Conservation (phyloP, 2,113 vertebrate species). For the Sturnira hondurensis region DNA sequence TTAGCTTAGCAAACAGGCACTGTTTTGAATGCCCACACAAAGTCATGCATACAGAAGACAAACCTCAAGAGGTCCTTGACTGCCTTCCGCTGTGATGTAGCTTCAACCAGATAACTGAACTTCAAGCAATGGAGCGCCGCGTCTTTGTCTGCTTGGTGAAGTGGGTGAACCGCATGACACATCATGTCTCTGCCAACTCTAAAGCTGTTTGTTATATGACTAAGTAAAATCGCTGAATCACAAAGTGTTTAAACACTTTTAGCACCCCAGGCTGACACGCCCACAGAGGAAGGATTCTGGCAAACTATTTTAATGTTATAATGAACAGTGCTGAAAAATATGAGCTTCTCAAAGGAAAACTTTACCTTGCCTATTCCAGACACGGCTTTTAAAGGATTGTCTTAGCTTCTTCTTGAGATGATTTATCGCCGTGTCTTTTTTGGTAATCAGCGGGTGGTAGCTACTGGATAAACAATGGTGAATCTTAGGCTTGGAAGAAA, state of each 20-base stretch:
- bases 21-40: conserved; percentile 30
- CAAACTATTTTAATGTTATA: not conserved
- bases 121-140: not conserved
- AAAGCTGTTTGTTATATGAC: not conserved
- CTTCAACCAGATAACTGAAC: not conserved
- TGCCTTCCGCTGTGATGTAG: not conserved
- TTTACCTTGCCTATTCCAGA: not conserved
- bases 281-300: not conserved
- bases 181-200: not conserved
- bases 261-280: not conserved
- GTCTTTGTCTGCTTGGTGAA: not conserved
- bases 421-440: not conserved
- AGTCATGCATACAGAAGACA: conserved; percentile 22
- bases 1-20: conserved; percentile 7
- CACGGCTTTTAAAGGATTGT: not conserved
- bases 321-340: not conserved
- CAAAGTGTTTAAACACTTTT: not conserved
- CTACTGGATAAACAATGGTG: not conserved
- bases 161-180: not conserved
- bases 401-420: not conserved
- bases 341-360: not conserved
- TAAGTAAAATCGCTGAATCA: not conserved
- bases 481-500: not conserved
- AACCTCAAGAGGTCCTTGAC: not conserved
- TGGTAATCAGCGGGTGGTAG: not conserved